phyloP scores from a whole-genome alignment of 2,113 vertebrate species.

The Ascaphus truei region DNA sequence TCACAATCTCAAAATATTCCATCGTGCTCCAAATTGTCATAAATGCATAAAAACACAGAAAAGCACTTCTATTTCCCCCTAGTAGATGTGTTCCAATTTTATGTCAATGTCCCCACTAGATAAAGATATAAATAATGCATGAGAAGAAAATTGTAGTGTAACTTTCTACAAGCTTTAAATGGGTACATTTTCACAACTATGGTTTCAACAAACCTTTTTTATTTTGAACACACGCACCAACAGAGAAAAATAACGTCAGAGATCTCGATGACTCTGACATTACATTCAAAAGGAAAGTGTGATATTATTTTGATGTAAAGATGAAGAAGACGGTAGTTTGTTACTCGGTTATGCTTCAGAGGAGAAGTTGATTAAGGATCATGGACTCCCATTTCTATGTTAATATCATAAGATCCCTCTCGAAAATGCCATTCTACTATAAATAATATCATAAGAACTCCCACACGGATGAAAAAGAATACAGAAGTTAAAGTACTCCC shows the following conservation, averaged over 20 bases:
- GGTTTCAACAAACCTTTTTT: conserved; percentile 3
- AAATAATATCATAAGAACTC: too few species aligned
- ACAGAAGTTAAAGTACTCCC: too few species aligned
- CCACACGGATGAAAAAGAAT: too few species aligned
- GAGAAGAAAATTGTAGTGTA: not conserved
- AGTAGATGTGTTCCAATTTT: conserved; percentile 7
- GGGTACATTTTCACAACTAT: not conserved
- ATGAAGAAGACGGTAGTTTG: conserved; percentile 2
- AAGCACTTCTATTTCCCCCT: conserved; percentile 15
- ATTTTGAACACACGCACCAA: not conserved
- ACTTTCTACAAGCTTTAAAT: not conserved
- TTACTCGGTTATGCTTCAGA: conserved; percentile 11
- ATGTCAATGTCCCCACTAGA: not conserved
- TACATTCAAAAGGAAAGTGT: not conserved
- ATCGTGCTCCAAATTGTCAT: not conserved
- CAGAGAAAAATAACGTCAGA: conserved; percentile 10
- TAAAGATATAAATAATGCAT: conserved; percentile 19
- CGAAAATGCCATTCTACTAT: too few species aligned
- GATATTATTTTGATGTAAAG: conserved; percentile 18
- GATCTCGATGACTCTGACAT: conserved; percentile 18
- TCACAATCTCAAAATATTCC: not conserved
- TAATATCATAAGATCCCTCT: too few species aligned
- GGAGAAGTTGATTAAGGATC: conserved; percentile 18
- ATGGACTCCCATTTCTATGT: conserved; percentile 6
- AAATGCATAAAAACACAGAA: conserved; percentile 2